Conservation (phyloP, 2,113 vertebrate species). For the Nothoprocta perdicaria region DNA sequence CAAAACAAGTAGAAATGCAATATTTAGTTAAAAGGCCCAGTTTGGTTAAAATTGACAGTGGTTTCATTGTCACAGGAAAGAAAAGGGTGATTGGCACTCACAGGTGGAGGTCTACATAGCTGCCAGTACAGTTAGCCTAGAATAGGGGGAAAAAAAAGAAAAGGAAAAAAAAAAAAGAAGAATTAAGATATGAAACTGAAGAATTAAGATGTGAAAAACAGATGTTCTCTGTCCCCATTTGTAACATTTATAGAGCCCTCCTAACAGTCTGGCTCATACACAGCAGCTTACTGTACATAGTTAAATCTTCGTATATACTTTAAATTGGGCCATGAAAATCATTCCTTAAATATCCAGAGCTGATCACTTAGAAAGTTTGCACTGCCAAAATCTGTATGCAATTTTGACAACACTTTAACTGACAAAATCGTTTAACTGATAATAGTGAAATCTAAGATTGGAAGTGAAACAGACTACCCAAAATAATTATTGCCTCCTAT, state of each 20-base stretch:
- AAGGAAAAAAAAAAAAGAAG: not conserved
- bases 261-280: not conserved
- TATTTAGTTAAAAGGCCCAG: not conserved
- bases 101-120: not conserved
- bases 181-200: not conserved
- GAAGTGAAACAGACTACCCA: constrained; percentile 8
- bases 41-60: not conserved
- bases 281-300: not conserved
- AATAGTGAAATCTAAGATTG: constrained; percentile 47
- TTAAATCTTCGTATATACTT: constrained; percentile 25
- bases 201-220: constrained; percentile 22
- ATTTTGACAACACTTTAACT: constrained; percentile 36
- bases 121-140: not conserved
- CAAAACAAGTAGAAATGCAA: not conserved
- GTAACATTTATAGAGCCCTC: not conserved
- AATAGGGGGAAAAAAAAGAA: too few relatives aligned
- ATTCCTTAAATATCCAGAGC: not conserved
- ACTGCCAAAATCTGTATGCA: not conserved
- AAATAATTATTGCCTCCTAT: constrained; percentile 33
- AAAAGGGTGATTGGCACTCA: not conserved
- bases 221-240: constrained; percentile 19
- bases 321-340: not conserved
- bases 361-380: constrained; percentile 7
- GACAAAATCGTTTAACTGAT: constrained; percentile 37
- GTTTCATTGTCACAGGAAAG: not conserved